Evolutionary conservation across 2,888 invertebrate species (phyloP), one percentile per base, ranked within the genome.

Genomic region (Drosophila borborema): DNA sequence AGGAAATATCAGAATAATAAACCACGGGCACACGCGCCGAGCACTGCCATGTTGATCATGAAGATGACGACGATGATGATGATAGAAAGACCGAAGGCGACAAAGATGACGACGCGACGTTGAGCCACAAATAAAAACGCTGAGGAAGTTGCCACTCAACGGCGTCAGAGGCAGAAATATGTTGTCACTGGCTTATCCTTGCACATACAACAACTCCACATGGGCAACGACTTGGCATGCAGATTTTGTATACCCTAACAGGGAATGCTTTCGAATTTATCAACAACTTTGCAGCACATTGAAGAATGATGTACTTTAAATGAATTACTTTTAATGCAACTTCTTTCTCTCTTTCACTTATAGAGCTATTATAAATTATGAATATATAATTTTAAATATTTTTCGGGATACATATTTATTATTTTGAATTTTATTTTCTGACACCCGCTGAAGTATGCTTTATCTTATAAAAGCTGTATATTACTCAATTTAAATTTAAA

Each of bases 1-100:
- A 69, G 81, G 75, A 85, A 84, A 84, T 85, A 80, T 85, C 74
- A 69, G 75, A 85, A 81, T 81, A 83, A 85, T 83, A 85, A 66
- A 83, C 77, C 68, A 46, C 63, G 63, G 49, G 71, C 73, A 75
- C 81, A 81, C 73, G 74, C 74, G 72, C 61, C 72, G 62, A 67
- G 59, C 43, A 77, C 64, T 62, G 66, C 54, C 58, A 45, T 45
- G 54, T 31, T 53, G 40, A 40, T 38, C 54, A 66, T 56, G 20
- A 64, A 49, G 80, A 61, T 77, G 49, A 54, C 10, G 46, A 78
- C 64, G 81, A 77, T 67, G 77, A 77, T 67, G 77, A 71, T 81
- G 74, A 64, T 54, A 79, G 71, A 66, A 78, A 20, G 59, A 45
- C 23, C 45, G 56, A 54, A 61, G 75, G 45, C 62, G 62, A 66